Base-by-base conservation (phyloP, 2,888 invertebrate genomes). In the Agapostemon virescens region DNA sequence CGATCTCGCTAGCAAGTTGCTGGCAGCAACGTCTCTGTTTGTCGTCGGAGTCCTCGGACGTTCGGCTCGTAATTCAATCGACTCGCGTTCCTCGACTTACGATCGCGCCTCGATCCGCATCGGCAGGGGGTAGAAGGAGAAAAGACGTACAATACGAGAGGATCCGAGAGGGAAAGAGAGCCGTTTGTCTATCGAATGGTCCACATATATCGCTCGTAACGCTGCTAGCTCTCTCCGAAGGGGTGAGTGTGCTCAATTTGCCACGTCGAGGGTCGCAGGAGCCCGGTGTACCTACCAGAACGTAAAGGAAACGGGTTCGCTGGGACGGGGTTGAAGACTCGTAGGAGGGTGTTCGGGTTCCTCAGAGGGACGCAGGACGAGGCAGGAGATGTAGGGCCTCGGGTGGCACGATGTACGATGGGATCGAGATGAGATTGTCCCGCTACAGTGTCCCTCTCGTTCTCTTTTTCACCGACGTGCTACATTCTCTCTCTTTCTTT, bases 341-440 rank as follows among this genome's bases (percentile, higher is more conserved):
- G 61, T 84, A 9, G 85, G 77, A 87, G 87, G 85, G 84, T 77
- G 78, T 69, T 74, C 79, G 76, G 86, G 87, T 33, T 89, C 87
- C 84, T 85, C 79, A 73, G 85, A 87, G 87, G 81, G 86, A 85
- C 83, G 86, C 77, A 85, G 88, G 88, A 85, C 86, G 86, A 87
- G 85, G 84, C 85, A 75, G 83, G 89, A 92, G 92, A 92, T 91
- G 91, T 92, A 92, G 89, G 88, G 90, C 90, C 91, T 90, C 89
- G 89, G 90, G 90, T 91, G 87, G 87, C 90, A 91, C 91, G 91
- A 92, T 92, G 90, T 92, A 92, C 92, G 92, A 92, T 88, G 91
- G 92, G 91, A 92, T 92, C 90, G 91, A 92, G 91, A 92, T 92
- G 92, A 92, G 92, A 92, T 92, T 92, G 91, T 92, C 91, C 91